phyloP scores from a whole-genome alignment of 2,113 vertebrate species.

The Tympanuchus pallidicinctus region DNA sequence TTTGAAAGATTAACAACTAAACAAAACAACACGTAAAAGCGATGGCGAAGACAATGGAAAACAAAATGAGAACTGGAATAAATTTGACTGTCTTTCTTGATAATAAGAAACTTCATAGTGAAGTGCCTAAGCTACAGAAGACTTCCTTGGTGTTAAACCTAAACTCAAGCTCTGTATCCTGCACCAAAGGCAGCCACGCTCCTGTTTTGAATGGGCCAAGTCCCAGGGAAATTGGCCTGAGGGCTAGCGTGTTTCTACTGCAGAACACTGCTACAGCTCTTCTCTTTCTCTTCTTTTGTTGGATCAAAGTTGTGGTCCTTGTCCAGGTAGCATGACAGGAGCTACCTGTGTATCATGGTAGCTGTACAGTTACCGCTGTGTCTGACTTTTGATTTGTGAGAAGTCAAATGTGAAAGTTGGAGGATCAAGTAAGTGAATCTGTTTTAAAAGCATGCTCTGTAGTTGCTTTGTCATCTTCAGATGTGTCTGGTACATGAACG shows the following conservation, averaged over 20 bases:
- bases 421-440: neutral
- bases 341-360: no score
- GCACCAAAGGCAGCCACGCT: neutral
- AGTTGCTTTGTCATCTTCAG: neutral
- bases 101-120: neutral
- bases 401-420: neutral
- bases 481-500: rapidly evolving
- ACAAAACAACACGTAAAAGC: neutral
- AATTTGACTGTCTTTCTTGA: neutral
- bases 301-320: neutral
- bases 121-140: neutral
- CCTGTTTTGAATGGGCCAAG: neutral
- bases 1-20: neutral
- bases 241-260: neutral
- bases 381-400: neutral
- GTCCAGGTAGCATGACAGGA: neutral
- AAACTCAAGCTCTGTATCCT: neutral
- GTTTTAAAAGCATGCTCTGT: neutral
- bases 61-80: neutral
- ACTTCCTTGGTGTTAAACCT: neutral
- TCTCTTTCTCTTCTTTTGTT: neutral
- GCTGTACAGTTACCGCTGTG: neutral
- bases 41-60: neutral
- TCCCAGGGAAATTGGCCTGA: neutral
- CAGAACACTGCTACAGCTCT: neutral